Evolutionary conservation across 2,113 vertebrate species (phyloP), one percentile per base, ranked within the genome.

Genomic region (Gambusia holbrooki): DNA sequence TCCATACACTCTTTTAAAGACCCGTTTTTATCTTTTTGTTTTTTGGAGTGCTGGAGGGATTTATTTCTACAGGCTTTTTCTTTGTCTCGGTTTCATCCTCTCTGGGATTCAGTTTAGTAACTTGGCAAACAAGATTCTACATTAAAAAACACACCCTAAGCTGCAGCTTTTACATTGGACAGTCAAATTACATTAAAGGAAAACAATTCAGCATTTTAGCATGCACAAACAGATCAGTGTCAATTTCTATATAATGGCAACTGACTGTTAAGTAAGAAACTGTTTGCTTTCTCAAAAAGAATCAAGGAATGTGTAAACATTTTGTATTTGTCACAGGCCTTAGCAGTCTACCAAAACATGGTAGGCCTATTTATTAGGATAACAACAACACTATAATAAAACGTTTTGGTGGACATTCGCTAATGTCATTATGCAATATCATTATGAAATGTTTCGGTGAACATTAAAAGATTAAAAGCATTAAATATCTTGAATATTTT

Each of bases 1-100:
- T 81, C 83, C 72, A 63, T 73, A 73, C 65, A 70, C 88, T 86
- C 84, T 84, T 37, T 81, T 87, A 88, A 79, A 87, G 71, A 87
- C 66, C 25, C 29, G n/a, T 19, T 80, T 67, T 65, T 63, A 22
- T 58, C 12, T 48, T 62, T 76, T 76, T 35, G 28, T 48, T 28
- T 67, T 45, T 67, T 42, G 42, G 65, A 67, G 37, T 14, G 65
- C 40, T 45, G 17, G 19, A 27, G 60, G 27, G 70, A 45, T 30
- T 65, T 63, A 54, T 33, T 19, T 51, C 42, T 37, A 4, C 27
- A 37, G 69, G 22, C 30, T 17, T 17, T 60, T 35, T 37, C 40
- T 65, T 32, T 65, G 19, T n/a, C 29, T 65, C 61, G 1, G 13
- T 67, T 51, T 75, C 69, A 83, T 74, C 2, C 58, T 66, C 22